Conservation (phyloP, 2,797 vertebrate genomes). For the Aplochiton taeniatus region DNA sequence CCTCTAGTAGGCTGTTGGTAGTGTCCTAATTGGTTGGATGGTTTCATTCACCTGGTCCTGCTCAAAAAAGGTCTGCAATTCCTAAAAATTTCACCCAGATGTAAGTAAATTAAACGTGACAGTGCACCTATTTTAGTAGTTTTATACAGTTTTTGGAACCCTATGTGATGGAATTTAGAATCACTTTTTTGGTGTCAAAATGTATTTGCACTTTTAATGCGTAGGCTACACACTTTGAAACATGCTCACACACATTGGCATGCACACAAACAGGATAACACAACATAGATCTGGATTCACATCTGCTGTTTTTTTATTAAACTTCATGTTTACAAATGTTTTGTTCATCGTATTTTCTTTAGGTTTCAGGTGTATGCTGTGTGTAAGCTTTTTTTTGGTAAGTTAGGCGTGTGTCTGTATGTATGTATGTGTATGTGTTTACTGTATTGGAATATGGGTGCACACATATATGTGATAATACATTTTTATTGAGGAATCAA, state of each 20-base stretch:
- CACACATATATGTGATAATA: neutral
- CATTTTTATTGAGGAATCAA: neutral
- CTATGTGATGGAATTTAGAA: neutral
- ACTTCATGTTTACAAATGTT: slow-evolving; percentile 52
- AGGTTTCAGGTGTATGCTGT: neutral
- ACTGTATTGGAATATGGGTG: neutral
- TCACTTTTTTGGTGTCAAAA: neutral
- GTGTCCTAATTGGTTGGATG: too few species aligned
- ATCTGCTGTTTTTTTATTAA: slow-evolving; percentile 68
- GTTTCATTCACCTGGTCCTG: too few species aligned
- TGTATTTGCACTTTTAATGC: neutral
- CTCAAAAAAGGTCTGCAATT: too few species aligned
- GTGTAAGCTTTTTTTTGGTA: slow-evolving; percentile 8
- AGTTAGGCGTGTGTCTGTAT: neutral
- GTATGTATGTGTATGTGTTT: slow-evolving; percentile 5
- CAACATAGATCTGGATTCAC: slow-evolving; percentile 46
- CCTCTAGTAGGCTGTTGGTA: too few species aligned
- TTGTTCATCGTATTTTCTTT: slow-evolving; percentile 18
- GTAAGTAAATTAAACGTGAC: too few species aligned
- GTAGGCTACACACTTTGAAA: slow-evolving; percentile 9
- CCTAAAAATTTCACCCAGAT: too few species aligned
- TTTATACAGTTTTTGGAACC: too few species aligned
- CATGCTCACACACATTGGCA: slow-evolving; percentile 9
- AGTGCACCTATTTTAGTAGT: too few species aligned
- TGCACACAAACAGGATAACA: slow-evolving; percentile 20